These are phyloP conservation scores for Phylloscopus whistleri DNA, from an alignment of 2,113 vertebrate genomes.

Conservation along the genomic window DNA sequence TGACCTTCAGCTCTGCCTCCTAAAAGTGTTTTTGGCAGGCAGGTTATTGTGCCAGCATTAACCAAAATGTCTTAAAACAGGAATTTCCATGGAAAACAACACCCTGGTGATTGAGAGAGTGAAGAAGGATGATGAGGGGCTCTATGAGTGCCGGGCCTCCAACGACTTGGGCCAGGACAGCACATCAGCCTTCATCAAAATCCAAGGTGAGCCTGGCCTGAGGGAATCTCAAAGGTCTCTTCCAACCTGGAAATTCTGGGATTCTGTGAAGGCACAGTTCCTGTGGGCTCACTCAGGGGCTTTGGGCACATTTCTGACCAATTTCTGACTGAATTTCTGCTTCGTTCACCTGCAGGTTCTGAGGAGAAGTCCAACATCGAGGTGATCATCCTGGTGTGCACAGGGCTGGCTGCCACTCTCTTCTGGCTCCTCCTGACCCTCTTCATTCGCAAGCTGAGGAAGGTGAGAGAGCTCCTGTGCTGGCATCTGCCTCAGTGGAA, in stretches of 20 bases:
- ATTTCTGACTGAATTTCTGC: background rate
- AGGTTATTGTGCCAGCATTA: background rate
- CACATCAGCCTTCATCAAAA: conserved; percentile 80
- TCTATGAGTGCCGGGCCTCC: conserved; percentile 82
- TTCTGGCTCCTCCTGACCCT: conserved; percentile 93
- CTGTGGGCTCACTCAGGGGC: background rate
- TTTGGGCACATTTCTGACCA: background rate
- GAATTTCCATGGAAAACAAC: conserved; percentile 79
- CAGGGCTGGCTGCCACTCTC: conserved; percentile 87
- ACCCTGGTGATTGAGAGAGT: conserved; percentile 84
- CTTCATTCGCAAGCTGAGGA: conserved; percentile 89
- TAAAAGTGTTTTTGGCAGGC: background rate
- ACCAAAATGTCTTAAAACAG: conserved; percentile 58
- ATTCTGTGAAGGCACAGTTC: background rate
- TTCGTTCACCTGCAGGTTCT: conserved; percentile 71
- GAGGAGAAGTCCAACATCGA: conserved; percentile 87
- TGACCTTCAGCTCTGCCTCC: background rate
- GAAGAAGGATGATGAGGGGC: conserved; percentile 89
- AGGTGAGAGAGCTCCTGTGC: conserved; percentile 69
- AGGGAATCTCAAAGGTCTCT: no score
- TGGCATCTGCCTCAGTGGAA: fast-evolving
- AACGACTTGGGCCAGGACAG: conserved; percentile 79
- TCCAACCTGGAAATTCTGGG: no score
- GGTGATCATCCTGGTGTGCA: conserved; percentile 90
- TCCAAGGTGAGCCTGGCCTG: conserved; percentile 74